Evolutionary conservation across 2,888 invertebrate species (phyloP).

Genomic region (Tachina grossa): DNA sequence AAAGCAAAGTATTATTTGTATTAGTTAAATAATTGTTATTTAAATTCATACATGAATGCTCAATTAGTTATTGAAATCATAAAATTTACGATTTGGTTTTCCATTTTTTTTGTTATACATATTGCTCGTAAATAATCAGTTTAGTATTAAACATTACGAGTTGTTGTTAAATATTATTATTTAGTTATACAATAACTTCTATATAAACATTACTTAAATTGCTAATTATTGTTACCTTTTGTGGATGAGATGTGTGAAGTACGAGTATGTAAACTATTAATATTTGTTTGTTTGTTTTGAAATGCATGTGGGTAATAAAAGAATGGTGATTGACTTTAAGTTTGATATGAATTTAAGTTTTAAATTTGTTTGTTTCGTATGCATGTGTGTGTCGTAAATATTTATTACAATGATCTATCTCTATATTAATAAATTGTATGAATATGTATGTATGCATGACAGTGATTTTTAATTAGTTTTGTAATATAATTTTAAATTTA

Average conservation of each 20-base stretch:
- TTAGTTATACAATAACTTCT: slow-evolving; percentile 45
- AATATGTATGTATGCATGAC: slow-evolving; percentile 43
- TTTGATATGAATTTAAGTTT: slow-evolving; percentile 72
- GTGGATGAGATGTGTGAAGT: slow-evolving; percentile 80
- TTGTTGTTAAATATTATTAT: slow-evolving; percentile 48
- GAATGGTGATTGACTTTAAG: slow-evolving; percentile 64
- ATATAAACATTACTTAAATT: slow-evolving; percentile 76
- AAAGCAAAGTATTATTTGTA: not conserved
- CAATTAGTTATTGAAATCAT: slow-evolving; percentile 12
- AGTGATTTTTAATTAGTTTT: slow-evolving; percentile 45
- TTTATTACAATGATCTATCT: slow-evolving; percentile 11
- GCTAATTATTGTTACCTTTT: slow-evolving; percentile 82
- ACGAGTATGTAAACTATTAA: slow-evolving; percentile 26
- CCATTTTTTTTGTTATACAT: not conserved
- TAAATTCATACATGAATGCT: not conserved
- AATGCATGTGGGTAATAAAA: slow-evolving; percentile 69
- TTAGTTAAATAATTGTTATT: not conserved
- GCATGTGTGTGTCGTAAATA: slow-evolving; percentile 25
- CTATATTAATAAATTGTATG: slow-evolving; percentile 8
- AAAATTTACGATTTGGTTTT: not conserved
- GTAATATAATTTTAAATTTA: slow-evolving; percentile 54
- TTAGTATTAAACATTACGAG: slow-evolving; percentile 20
- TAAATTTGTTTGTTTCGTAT: slow-evolving; percentile 47
- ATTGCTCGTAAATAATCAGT: not conserved
- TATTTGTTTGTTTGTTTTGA: slow-evolving; percentile 13